A percentile compares a stretch with the other conserved stretches of the same genome.
These are phyloP conservation scores for Caenorhabditis briggsae DNA, from an alignment of 1,140 invertebrate genomes.

Conservation along the genomic window DNA sequence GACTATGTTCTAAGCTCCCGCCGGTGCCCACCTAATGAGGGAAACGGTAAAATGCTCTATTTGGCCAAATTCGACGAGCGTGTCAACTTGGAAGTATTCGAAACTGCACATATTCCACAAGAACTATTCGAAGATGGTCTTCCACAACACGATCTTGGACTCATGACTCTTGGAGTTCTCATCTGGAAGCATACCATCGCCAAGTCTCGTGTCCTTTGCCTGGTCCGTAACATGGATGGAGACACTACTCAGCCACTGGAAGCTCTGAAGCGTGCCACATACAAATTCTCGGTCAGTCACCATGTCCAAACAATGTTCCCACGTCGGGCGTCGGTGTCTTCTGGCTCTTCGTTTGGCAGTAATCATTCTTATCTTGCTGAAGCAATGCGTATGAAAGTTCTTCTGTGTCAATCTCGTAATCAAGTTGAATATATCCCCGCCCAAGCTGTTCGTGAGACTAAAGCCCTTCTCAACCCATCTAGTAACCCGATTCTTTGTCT, in stretches of 20 bases:
- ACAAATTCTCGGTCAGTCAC: slow-evolving; percentile 73
- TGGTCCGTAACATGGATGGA: slow-evolving; percentile 66
- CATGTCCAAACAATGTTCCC: slow-evolving; percentile 69
- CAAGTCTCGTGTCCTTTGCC: slow-evolving; percentile 69
- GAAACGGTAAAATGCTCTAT: slow-evolving; percentile 63
- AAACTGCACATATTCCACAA: slow-evolving; percentile 67
- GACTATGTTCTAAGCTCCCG: slow-evolving; percentile 70
- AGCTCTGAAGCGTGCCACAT: slow-evolving; percentile 70
- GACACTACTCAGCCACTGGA: slow-evolving; percentile 66
- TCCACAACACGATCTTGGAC: slow-evolving; percentile 70
- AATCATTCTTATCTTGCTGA: slow-evolving; percentile 58
- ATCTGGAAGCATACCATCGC: slow-evolving; percentile 70
- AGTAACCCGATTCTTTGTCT: slow-evolving; percentile 66
- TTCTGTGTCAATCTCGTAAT: slow-evolving; percentile 72
- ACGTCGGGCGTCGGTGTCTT: slow-evolving; percentile 45
- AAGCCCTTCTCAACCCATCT: slow-evolving; percentile 62
- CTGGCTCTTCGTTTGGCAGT: slow-evolving; percentile 7
- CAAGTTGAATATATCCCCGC: slow-evolving; percentile 52
- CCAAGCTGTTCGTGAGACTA: slow-evolving; percentile 63
- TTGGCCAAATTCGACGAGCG: slow-evolving; percentile 71
- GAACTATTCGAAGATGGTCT: slow-evolving; percentile 66
- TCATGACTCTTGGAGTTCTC: slow-evolving; percentile 72
- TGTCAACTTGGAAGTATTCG: slow-evolving; percentile 73
- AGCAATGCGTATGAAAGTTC: slow-evolving; percentile 70
- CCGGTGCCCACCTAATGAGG: slow-evolving; percentile 50